Conservation (phyloP, 2,888 invertebrate species). For the Andrena haemorrhoa region DNA sequence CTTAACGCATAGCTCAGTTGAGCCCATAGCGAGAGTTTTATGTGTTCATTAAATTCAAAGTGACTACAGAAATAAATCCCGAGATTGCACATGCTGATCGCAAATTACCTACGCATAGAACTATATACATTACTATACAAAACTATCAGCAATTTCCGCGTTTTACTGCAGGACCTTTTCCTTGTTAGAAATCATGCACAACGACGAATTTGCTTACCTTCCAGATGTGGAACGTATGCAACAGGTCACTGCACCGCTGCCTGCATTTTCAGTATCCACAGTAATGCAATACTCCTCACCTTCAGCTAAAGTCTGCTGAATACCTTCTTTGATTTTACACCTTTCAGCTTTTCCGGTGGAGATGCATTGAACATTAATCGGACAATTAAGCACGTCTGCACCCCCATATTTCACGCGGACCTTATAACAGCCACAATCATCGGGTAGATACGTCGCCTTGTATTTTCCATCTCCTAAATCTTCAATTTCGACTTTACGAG, state of each 20-base stretch:
- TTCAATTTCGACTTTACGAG: constrained; percentile 89
- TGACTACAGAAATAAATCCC: no score
- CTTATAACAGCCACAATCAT: constrained; percentile 92
- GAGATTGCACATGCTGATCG: no score
- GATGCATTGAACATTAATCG: constrained; percentile 91
- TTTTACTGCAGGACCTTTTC: no score
- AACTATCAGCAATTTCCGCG: no score
- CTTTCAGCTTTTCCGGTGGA: constrained; percentile 92
- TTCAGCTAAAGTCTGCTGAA: constrained; percentile 90
- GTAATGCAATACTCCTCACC: constrained; percentile 93
- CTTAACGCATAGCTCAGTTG: no score
- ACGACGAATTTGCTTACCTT: constrained; percentile 85
- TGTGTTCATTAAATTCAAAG: no score
- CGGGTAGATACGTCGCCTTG: constrained; percentile 91
- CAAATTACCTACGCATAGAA: no score
- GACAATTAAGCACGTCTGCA: constrained; percentile 90
- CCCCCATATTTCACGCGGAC: constrained; percentile 93
- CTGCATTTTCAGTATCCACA: constrained; percentile 92
- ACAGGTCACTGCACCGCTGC: constrained; percentile 93
- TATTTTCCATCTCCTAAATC: constrained; percentile 91
- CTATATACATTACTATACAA: no score
- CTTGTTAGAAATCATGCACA: not conserved
- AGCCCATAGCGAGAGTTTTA: no score
- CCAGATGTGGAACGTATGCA: constrained; percentile 91
- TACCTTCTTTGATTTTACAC: constrained; percentile 91